Conservation (phyloP, 2,113 vertebrate species). For the Heterotilapia buettikoferi region DNA sequence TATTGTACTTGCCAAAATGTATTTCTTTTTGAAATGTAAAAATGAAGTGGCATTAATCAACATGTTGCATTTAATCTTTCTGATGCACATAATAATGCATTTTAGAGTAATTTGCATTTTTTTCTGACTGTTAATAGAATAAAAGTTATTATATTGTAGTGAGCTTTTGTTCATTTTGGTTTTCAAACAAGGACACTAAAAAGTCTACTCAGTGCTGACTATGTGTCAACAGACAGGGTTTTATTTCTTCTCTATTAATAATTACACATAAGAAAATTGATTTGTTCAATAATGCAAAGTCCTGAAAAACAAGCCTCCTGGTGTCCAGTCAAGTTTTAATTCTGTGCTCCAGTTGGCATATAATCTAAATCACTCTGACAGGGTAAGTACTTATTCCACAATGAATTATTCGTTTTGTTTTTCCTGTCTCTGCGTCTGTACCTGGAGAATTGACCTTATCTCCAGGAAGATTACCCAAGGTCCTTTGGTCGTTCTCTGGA, state of each 20-base stretch:
- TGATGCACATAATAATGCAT: neutral
- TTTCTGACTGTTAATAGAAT: neutral
- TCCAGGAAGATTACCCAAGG: neutral
- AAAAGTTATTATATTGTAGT: neutral
- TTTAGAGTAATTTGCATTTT: neutral
- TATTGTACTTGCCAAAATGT: neutral
- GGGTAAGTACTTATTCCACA: neutral
- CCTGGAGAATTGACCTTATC: neutral
- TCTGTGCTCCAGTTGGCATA: neutral
- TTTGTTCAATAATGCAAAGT: neutral
- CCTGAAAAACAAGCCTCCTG: neutral
- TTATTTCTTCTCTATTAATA: neutral
- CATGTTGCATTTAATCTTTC: neutral
- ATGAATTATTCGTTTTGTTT: neutral
- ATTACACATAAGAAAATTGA: neutral
- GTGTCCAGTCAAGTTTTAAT: neutral
- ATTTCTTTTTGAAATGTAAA: neutral
- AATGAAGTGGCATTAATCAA: neutral
- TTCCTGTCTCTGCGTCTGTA: neutral
- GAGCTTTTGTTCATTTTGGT: neutral
- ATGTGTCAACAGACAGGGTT: neutral
- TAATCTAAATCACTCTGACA: neutral
- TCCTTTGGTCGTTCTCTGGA: neutral
- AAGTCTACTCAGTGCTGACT: neutral
- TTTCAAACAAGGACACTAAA: neutral